Evolutionary conservation across 2,113 vertebrate species (phyloP), one percentile per base, ranked within the genome.

Genomic region (Eclectus roratus): DNA sequence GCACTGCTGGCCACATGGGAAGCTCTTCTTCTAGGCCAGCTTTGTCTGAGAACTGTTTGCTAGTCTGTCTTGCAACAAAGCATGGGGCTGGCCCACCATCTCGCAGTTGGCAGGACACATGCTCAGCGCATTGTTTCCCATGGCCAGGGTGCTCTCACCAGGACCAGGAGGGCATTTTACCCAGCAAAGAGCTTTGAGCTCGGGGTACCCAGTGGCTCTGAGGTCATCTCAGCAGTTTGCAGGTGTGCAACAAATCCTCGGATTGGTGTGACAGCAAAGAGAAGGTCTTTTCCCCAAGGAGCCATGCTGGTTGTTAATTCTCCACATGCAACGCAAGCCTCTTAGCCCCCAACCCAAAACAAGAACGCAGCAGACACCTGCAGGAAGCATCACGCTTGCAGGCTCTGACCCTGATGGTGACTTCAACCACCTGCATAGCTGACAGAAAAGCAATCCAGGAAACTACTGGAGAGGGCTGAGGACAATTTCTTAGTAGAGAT

Each of bases 81-180:
- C 5, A 3, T 1, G 0, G 37, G 12, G 20, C 17, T 17, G 8
- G 41, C 21, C 61, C 31, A 20, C 18, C 23, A 2, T 13, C 25
- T 1, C 23, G 27, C 44, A 35, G 41, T 31, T 2, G 5, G 44
- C 47, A 91, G 49, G 33, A 55, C 5, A 1, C 39, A 41, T 44
- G 74, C n/a, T 58, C 49, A 18, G 49, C n/a, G 9, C 2, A 5
- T 39, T 31, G 44, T 5, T 73, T 35, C 52, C 41, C 33, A 28
- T 0, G 3, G 46, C 63, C 17, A 23, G 27, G 31, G 39, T 15
- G 21, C 21, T 60, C 56, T 35, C 58, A n/a, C 9, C 1, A 0
- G 37, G 41, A 90, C 31, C 13, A 53, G n/a, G 19, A 60, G 18
- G 25, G 29, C n/a, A 31, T 50, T 41, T 46, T 6, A 25, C 44